Conservation (phyloP, 1,140 invertebrate species). For the Odontomachus brunneus region DNA sequence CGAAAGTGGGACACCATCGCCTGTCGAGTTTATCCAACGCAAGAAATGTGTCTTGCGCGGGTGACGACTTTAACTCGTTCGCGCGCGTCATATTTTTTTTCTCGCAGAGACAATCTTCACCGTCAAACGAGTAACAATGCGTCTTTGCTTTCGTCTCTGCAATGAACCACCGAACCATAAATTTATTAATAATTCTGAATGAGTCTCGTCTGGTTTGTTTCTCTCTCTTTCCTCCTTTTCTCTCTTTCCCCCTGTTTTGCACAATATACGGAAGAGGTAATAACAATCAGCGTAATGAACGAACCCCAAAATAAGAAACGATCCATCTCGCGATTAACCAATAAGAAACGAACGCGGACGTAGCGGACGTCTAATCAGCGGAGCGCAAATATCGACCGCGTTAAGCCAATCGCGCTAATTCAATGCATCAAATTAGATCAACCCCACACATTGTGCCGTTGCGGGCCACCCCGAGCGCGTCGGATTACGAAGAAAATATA, state of each 20-base stretch:
- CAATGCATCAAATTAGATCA: conserved; percentile 56
- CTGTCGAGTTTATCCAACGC: background rate
- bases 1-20: conserved; percentile 5
- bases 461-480: conserved; percentile 17
- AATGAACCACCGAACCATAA: too few species aligned
- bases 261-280: background rate
- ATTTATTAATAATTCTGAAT: too few species aligned
- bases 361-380: conserved; percentile 37
- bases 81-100: conserved; percentile 7
- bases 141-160: background rate
- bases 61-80: background rate
- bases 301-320: background rate
- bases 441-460: conserved; percentile 2
- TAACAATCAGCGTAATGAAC: too few species aligned
- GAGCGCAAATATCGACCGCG: conserved; percentile 49
- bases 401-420: conserved; percentile 55
- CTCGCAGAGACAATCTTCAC: background rate
- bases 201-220: too few species aligned
- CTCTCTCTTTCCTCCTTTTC: too few species aligned
- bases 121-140: background rate
- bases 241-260: too few species aligned
- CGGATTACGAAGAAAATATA: conserved; percentile 59
- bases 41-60: background rate
- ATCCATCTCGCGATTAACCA: conserved; percentile 14
- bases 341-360: conserved; percentile 37